Base-by-base conservation (phyloP, 1,140 invertebrate species). In the Conus ventricosus region DNA sequence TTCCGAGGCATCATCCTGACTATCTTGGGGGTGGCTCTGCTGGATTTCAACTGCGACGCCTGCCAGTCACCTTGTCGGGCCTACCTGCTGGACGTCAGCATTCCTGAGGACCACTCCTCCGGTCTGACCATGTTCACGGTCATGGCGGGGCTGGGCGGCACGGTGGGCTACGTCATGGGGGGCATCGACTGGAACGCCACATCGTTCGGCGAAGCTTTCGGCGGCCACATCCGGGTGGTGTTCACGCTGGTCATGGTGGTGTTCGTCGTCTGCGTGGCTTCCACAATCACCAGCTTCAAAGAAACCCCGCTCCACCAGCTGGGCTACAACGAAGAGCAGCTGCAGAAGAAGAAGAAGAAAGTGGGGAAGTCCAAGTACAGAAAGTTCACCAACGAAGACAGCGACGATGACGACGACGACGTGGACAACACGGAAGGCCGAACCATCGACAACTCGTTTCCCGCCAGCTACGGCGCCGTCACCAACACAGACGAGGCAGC, bases 1-100 rank as follows among this genome's bases (percentile, higher is more conserved):
- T 86, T 93, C 11, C 85, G 89, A 57, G 94, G 94, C 27, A 93
- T 99, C 60, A 96, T 99, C 91, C 98, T 99, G 91, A 99, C 98
- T 0, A 97, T 99, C 78, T 93, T 99, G 0, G 99, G 99, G 17
- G 99, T 98, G 0, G 98, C 99, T 55, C 95, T 99, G 15, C 95
- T 99, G 54, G 99, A 99, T 95, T 99, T 99, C 95, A 98, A 99
- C 94, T 98, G 98, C 1, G 98, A 99, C 94, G 98, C 98, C 57
- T 99, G 98, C 92, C 98, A 99, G 95, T 98, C 98, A 93, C 98
- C 99, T 0, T 96, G 98, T 0, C 96, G 98, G 91, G 98, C 98
- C 67, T 99, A 98, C 96, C 96, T 99, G 0, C 96, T 99, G 15
- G 99, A 99, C 93, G 97, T 99, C 23, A 98, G 97, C 75, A 95